These are phyloP conservation scores for Oncorhynchus nerka DNA, from an alignment of 2,113 vertebrate genomes.

Conservation along the genomic window DNA sequence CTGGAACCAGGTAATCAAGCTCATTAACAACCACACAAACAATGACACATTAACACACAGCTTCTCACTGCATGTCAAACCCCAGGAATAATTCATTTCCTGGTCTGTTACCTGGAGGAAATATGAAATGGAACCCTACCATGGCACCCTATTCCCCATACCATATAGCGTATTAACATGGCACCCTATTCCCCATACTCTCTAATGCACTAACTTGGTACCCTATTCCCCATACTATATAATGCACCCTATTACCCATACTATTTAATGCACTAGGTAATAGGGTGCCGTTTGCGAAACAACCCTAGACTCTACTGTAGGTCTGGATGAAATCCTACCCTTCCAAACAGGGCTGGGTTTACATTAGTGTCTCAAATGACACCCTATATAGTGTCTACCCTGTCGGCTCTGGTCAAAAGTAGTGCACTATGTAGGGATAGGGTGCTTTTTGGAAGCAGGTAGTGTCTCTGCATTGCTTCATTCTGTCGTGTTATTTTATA, in stretches of 20 bases:
- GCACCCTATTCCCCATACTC: no score
- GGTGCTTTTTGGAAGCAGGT: no score
- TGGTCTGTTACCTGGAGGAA: conserved; percentile 17
- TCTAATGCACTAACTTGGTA: no score
- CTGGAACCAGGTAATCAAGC: conserved; percentile 70
- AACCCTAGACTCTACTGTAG: background rate
- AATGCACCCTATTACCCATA: no score
- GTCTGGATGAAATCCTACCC: background rate
- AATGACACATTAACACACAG: background rate
- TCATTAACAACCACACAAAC: conserved; percentile 55
- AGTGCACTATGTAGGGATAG: background rate
- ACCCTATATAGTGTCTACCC: background rate
- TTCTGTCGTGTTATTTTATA: background rate
- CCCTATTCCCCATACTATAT: no score
- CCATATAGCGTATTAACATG: no score
- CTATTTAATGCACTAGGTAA: no score
- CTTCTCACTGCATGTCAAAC: conserved; percentile 28
- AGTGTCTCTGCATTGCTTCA: no score
- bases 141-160: background rate
- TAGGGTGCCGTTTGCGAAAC: background rate
- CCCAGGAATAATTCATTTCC: conserved; percentile 37
- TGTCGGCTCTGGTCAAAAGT: no score
- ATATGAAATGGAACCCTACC: background rate
- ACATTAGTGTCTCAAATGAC: no score
- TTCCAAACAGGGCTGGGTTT: background rate